Base-by-base conservation (phyloP, 2,888 invertebrate genomes). In the Lithodes maja region DNA sequence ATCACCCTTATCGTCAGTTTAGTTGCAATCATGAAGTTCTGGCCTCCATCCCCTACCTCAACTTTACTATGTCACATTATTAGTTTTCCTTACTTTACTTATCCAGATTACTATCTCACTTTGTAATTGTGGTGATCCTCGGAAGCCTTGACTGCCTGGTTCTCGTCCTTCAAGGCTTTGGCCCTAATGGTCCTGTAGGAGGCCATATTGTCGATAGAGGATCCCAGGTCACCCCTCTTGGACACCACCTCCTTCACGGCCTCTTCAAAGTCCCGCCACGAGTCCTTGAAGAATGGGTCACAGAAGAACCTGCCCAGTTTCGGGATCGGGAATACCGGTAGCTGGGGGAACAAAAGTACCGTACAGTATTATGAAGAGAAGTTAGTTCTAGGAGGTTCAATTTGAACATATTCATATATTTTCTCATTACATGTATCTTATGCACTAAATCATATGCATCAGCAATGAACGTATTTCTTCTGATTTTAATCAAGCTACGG, bases 261-360 rank as follows among this genome's bases (percentile, higher is more conserved):
- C 9, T 85, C 80, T 61, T 91, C 84, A 82, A 91, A 91, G 86
- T 86, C 79, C 2, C 86, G 80, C 78, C 87, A 88, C 7, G 85
- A 84, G 17, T 80, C 79, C 71, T 84, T 55, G 82, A 91, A 91
- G 85, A 90, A 90, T 9, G 90, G 86, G 75, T 91, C 91, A 68
- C 77, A 80, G 86, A 90, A 90, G 89, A 91, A 91, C 50, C 61
- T 75, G 3, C 88, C 88, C 54, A 82, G 68, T 49, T 68, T 69
- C 50, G 82, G 82, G 15, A 82, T 82, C 33, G 82, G 82, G 9
- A 81, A 49, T 9, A 55, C 33, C 55, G 80, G 61, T 5, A n/a
- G 49, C 80, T 81, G 80, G 12, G 61, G 15, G 61, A 61, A 81
- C 5, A 68, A 17, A 12, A 33, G 33, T 33, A 33, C 33, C 33